Conservation (phyloP, 2,888 invertebrate species). For the Tridacna gigas region DNA sequence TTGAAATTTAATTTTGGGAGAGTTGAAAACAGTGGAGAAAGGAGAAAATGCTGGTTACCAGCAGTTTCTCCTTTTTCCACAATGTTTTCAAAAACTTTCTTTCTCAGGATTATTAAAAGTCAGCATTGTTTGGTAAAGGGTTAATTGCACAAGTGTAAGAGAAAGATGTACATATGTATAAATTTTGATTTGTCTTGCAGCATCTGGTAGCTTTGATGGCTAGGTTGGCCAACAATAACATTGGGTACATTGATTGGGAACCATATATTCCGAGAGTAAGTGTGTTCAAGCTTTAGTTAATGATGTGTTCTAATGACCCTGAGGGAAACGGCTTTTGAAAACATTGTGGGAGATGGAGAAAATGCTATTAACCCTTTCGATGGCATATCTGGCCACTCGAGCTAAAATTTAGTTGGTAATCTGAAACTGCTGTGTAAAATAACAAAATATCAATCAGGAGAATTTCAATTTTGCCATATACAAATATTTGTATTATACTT, state of each 20-base stretch:
- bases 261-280: constrained; percentile 89
- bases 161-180: background rate
- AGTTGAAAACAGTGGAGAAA: too few species aligned
- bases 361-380: background rate
- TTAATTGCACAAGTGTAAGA: background rate
- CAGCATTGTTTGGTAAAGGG: background rate
- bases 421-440: background rate
- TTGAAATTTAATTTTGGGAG: too few species aligned
- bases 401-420: too few species aligned
- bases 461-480: background rate
- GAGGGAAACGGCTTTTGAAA: background rate
- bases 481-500: too few species aligned
- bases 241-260: constrained; percentile 95
- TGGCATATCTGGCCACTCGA: too few species aligned
- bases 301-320: background rate
- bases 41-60: too few species aligned
- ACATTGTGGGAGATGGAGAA: background rate
- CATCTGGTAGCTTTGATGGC: constrained; percentile 90
- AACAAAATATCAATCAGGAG: background rate
- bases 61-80: too few species aligned
- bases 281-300: background rate
- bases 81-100: too few species aligned
- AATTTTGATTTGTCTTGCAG: constrained; percentile 84
- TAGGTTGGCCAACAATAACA: constrained; percentile 90
- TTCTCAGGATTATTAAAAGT: background rate